phyloP scores from a whole-genome alignment of 2,888 invertebrate genomes.

The Shargacucullia verbasci region DNA sequence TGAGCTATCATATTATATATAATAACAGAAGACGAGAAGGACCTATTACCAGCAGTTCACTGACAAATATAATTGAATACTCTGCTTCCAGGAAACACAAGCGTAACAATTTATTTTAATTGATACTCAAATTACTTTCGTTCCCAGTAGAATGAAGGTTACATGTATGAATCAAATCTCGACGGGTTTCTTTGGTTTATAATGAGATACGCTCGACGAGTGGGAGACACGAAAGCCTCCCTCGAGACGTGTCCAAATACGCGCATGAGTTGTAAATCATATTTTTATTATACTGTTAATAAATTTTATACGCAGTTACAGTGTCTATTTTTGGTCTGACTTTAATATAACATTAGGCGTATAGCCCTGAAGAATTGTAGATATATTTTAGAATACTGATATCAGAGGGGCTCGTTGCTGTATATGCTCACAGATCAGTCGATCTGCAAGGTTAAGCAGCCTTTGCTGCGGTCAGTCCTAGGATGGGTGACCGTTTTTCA shows the following conservation, averaged over 20 bases:
- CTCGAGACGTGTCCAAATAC: constrained; percentile 25
- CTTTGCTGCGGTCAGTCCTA: too few species aligned
- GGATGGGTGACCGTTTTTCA: too few species aligned
- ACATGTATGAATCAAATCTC: not conserved
- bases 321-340: constrained; percentile 23
- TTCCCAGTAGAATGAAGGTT: not conserved
- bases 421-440: too few species aligned
- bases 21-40: too few species aligned
- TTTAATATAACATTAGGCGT: too few species aligned
- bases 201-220: constrained; percentile 31
- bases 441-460: too few species aligned
- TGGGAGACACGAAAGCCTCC: constrained; percentile 11
- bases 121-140: constrained; percentile 3
- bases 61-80: too few species aligned
- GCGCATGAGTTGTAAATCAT: constrained; percentile 32
- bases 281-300: constrained; percentile 19
- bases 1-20: too few species aligned
- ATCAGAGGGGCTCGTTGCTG: too few species aligned
- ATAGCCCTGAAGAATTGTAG: not conserved
- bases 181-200: constrained; percentile 2
- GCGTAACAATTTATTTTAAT: constrained; percentile 11
- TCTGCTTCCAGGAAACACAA: not conserved
- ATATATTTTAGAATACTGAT: too few species aligned
- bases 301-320: not conserved
- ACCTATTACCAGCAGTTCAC: too few species aligned